Conservation (phyloP, 2,888 invertebrate genomes). For the Sicus ferrugineus region DNA sequence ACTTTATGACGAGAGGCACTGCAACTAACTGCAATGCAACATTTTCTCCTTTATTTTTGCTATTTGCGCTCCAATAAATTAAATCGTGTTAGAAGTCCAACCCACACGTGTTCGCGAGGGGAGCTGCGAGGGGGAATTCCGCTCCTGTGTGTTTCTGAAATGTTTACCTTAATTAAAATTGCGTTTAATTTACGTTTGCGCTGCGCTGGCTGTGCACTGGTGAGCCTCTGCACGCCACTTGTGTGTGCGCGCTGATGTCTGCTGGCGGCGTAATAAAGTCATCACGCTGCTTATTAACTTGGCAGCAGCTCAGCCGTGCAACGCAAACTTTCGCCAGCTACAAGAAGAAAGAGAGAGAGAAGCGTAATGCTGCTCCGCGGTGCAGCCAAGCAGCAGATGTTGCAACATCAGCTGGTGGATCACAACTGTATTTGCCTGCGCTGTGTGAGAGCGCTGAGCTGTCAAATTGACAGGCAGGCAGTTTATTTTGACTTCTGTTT, state of each 20-base stretch:
- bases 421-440: no score
- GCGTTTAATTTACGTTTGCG: constrained; percentile 30
- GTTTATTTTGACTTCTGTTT: no score
- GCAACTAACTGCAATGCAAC: background rate
- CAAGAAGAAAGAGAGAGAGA: background rate
- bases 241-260: background rate
- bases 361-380: background rate
- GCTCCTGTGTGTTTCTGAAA: constrained; percentile 42
- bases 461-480: no score
- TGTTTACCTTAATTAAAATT: constrained; percentile 54
- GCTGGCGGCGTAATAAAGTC: constrained; percentile 9
- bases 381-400: background rate
- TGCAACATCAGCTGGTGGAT: no score
- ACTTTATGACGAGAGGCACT: background rate
- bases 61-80: constrained; percentile 15
- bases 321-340: background rate
- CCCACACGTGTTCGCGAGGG: background rate
- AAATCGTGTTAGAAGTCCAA: background rate
- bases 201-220: background rate
- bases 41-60: background rate
- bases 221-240: no score
- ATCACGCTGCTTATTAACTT: constrained; percentile 8
- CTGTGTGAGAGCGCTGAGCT: no score
- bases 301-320: constrained; percentile 1
- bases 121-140: no score